Conservation (phyloP, 2,888 invertebrate genomes). For the Bibio marci region DNA sequence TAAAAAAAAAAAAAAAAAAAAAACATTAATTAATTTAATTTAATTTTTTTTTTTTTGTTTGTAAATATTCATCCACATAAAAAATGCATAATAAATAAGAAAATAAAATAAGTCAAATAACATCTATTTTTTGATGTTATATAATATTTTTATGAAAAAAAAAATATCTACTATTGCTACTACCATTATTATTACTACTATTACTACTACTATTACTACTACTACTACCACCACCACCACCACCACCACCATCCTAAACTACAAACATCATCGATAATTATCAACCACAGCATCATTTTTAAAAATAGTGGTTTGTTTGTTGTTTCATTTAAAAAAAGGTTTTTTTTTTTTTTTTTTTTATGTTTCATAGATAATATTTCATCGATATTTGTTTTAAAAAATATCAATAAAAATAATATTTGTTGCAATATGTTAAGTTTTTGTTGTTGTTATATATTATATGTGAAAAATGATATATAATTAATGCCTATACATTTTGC, state of each 20-base stretch:
- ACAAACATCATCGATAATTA: constrained; percentile 11
- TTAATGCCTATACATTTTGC: too few species aligned
- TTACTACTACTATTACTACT: neutral
- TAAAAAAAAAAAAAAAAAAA: neutral
- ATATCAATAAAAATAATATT: neutral
- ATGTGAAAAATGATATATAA: too few species aligned
- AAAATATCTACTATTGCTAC: neutral
- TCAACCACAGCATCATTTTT: constrained; percentile 15
- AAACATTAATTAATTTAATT: neutral
- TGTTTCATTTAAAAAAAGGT: too few species aligned
- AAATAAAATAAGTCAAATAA: neutral
- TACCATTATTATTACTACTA: neutral
- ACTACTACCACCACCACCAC: constrained; percentile 7
- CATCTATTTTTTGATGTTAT: neutral
- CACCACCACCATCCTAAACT: constrained; percentile 5
- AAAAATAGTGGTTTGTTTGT: constrained; percentile 16
- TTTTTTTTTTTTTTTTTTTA: constrained; percentile 12
- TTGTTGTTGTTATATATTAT: too few species aligned
- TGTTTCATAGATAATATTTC: neutral
- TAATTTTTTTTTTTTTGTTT: neutral
- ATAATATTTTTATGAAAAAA: too few species aligned
- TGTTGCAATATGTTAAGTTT: too few species aligned
- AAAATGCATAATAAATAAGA: neutral
- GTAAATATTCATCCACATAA: neutral
- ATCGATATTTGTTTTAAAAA: neutral